Percentiles rank a stretch among this genome's conserved stretches.
Conservation (phyloP, 1,140 invertebrate genomes). For the Archivesica marissinica region DNA sequence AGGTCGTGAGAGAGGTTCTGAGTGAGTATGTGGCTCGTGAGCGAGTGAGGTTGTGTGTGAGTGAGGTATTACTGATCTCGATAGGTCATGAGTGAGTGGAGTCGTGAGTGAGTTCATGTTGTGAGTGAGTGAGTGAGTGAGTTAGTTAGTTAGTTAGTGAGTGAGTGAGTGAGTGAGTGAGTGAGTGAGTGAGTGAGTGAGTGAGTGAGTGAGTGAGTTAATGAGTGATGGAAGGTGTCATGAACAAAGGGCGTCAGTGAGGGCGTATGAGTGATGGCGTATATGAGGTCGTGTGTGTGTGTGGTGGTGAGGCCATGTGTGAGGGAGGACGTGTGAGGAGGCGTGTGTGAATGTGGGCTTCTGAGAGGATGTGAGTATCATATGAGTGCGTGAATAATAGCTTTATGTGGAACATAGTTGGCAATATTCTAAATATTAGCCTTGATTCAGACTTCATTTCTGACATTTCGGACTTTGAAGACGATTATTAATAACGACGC, state of each 20-base stretch:
- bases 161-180: conserved; percentile 27
- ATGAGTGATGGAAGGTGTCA: neutral
- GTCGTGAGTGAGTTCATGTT: too few relatives aligned
- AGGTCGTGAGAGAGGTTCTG: too few relatives aligned
- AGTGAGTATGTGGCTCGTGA: too few relatives aligned
- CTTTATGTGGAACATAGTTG: too few relatives aligned
- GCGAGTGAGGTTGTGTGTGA: too few relatives aligned
- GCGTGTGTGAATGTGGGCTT: neutral
- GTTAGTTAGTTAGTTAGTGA: conserved; percentile 5
- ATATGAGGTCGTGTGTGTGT: neutral
- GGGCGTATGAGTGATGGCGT: too few relatives aligned
- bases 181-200: conserved; percentile 27
- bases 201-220: conserved; percentile 23
- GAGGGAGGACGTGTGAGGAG: neutral
- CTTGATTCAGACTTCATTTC: too few relatives aligned
- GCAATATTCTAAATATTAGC: too few relatives aligned
- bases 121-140: neutral
- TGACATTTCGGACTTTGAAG: too few relatives aligned
- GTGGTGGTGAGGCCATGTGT: neutral
- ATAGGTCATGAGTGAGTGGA: too few relatives aligned
- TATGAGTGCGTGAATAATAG: neutral
- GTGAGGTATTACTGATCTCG: too few relatives aligned
- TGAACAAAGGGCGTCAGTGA: neutral
- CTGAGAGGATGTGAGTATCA: neutral
- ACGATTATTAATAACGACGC: too few relatives aligned